Conservation (phyloP, 2,797 vertebrate genomes). For the Acrossocheilus wenchowensis region DNA sequence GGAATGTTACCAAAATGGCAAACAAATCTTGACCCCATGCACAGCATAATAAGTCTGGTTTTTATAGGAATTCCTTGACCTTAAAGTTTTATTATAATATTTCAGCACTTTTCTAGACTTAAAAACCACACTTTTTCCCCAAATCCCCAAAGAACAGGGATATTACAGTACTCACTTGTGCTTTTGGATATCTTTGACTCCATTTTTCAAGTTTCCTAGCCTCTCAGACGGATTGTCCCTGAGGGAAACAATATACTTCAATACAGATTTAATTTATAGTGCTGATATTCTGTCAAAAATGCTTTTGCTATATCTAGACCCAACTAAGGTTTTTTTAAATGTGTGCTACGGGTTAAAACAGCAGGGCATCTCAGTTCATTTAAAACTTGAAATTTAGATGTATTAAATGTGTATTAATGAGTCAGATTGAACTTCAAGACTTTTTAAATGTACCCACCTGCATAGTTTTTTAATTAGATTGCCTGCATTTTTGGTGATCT, state of each 20-base stretch:
- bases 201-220: slow-evolving; percentile 96
- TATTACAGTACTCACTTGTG: slow-evolving; percentile 89
- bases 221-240: slow-evolving; percentile 97
- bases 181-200: slow-evolving; percentile 98
- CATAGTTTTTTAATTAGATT: slow-evolving; percentile 98
- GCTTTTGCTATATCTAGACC: background rate
- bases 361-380: background rate
- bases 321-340: background rate
- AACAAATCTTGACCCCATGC: background rate
- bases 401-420: background rate
- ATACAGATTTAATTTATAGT: background rate
- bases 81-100: background rate
- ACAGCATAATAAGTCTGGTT: background rate
- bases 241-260: slow-evolving; percentile 17
- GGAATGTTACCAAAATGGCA: background rate
- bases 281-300: background rate
- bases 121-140: background rate
- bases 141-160: background rate
- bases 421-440: background rate
- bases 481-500: slow-evolving; percentile 96
- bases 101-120: background rate
- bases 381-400: background rate
- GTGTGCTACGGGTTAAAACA: background rate
- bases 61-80: background rate
- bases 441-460: slow-evolving; percentile 79